Conservation (phyloP, 2,797 vertebrate genomes). For the Ptychadena robeensis region DNA sequence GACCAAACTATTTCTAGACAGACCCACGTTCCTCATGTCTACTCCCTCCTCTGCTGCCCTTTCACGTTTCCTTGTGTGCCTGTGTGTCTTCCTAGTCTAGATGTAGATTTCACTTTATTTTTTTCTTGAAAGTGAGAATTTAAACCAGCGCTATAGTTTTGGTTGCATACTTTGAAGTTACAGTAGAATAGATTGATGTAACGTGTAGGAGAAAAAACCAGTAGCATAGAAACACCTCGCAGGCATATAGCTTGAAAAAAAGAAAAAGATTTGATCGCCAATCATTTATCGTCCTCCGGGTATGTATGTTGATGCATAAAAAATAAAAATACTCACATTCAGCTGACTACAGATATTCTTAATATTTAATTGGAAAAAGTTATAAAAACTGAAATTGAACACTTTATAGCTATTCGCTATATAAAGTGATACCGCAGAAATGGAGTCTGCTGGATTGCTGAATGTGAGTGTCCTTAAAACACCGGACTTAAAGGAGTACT, state of each 20-base stretch:
- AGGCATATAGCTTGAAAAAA: constrained; percentile 24
- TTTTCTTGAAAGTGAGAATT: too few species aligned
- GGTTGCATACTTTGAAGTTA: constrained; percentile 39
- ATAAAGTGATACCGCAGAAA: not conserved
- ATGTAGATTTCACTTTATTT: too few species aligned
- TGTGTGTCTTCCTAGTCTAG: too few species aligned
- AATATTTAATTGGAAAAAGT: not conserved
- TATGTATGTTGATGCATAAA: constrained; percentile 25
- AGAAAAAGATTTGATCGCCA: constrained; percentile 18
- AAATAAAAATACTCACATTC: not conserved
- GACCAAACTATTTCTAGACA: too few species aligned
- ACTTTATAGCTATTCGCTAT: not conserved
- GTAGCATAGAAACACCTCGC: constrained; percentile 17
- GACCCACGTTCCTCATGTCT: too few species aligned
- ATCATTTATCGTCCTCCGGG: constrained; percentile 36
- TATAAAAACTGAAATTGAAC: not conserved
- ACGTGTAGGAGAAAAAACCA: constrained; percentile 21
- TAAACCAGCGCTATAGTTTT: not conserved
- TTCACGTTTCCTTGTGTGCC: too few species aligned
- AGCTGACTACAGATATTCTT: constrained; percentile 14
- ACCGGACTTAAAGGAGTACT: not conserved
- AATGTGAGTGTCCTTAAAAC: not conserved
- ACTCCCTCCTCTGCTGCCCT: too few species aligned
- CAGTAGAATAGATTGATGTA: constrained; percentile 1
- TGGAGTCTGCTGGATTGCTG: not conserved